Evolutionary conservation across 2,888 invertebrate genomes (phyloP), one percentile per base, ranked within the genome.

Genomic region (Mystacides longicornis): DNA sequence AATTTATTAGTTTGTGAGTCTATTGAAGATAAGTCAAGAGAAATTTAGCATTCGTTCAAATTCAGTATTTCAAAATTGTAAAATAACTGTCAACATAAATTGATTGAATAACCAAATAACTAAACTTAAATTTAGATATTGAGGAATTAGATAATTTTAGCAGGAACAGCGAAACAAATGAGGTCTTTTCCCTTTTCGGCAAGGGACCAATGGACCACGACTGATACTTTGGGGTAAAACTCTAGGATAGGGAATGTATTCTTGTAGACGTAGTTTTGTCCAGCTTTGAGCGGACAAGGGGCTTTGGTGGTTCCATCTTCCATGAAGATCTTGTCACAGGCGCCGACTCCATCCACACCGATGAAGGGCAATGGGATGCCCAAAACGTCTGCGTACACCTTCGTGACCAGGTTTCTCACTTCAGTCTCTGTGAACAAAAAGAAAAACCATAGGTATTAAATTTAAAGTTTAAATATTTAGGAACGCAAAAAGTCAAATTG

Each of bases 281-380:
- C 86, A 4, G 81, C 81, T 64, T 82, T 80, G 47, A 91, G 70
- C 0, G 89, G 86, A 60, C 90, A 91, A 2, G 77, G 68, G 1
- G 77, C 78, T 64, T 81, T 73, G 0, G 77, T 78, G 52, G 73
- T 74, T 57, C 79, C 77, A 54, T 71, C 71, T 1, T 67, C 68
- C 61, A 78, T 71, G 64, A 69, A 83, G 49, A 91, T 70, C 62
- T 82, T 79, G 20, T 76, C 73, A 64, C 90, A 90, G 23, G 88
- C 82, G 51, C 80, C 77, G 21, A 71, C 74, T 11, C 85, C 85
- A 66, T 90, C 86, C 14, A 89, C 87, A 7, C 91, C 90, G 9
- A 87, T 66, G 67, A 89, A 90, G 0, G 91, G 90, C 51, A 91
- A 65, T 0, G 79, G 74, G 1, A 88, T 66, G 0, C 82, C 82